Conservation (phyloP, 2,113 vertebrate genomes). For the Chauna torquata region DNA sequence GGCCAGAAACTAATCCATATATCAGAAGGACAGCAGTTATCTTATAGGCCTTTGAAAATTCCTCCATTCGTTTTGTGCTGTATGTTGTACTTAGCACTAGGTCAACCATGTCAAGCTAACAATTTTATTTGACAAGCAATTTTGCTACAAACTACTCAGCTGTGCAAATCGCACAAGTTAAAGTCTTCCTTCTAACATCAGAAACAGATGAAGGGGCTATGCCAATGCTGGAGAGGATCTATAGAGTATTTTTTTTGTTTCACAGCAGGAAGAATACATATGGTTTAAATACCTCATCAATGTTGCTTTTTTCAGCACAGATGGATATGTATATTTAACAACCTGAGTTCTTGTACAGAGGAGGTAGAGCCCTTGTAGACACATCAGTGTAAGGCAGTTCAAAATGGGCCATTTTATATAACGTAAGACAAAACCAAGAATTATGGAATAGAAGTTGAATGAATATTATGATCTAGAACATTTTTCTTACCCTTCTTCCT, state of each 20-base stretch:
- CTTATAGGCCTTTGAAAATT: not conserved
- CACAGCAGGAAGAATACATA: not conserved
- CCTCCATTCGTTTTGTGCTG: not conserved
- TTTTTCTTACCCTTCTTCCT: not conserved
- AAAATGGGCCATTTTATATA: not conserved
- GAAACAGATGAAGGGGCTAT: not conserved
- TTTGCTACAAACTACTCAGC: slow-evolving; percentile 2
- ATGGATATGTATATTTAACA: slow-evolving; percentile 20
- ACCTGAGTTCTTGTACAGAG: not conserved
- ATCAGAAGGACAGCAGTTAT: not conserved
- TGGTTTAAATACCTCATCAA: not conserved
- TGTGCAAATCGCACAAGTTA: not conserved
- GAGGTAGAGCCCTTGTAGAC: not conserved
- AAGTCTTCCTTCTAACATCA: not conserved
- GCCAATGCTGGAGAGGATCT: not conserved
- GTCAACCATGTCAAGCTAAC: not conserved
- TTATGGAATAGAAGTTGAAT: not conserved
- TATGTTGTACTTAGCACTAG: not conserved
- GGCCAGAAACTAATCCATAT: not conserved
- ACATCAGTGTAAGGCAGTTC: not conserved
- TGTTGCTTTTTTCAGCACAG: slow-evolving; percentile 2
- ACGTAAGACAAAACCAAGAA: not conserved
- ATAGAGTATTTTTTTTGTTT: not conserved
- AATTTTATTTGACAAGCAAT: not conserved
- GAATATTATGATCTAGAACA: accelerated